phyloP scores from a whole-genome alignment of 2,113 vertebrate species.

The Austrofundulus limnaeus region DNA sequence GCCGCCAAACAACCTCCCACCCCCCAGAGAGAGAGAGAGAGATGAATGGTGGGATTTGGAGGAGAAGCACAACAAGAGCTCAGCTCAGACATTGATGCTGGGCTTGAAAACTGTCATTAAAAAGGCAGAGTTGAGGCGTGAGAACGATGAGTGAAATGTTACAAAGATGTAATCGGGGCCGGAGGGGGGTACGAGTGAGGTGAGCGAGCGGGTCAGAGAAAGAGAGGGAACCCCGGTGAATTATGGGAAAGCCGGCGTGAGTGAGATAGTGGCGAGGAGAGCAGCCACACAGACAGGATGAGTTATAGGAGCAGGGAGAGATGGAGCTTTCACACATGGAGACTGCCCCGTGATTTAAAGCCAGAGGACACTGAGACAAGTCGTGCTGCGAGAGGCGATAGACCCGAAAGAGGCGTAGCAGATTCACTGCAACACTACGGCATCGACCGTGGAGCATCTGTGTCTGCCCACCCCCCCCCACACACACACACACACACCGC shows the following conservation, averaged over 20 bases:
- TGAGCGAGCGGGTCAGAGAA: constrained; percentile 42
- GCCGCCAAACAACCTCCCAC: constrained; percentile 53
- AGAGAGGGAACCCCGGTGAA: constrained; percentile 39
- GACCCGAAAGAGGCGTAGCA: constrained; percentile 57
- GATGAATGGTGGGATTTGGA: constrained; percentile 51
- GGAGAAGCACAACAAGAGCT: constrained; percentile 26
- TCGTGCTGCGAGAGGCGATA: constrained; percentile 65
- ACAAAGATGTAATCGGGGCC: constrained; percentile 40
- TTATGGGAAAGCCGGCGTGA: constrained; percentile 48
- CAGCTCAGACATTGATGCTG: constrained; percentile 17
- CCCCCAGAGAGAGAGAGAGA: too few relatives aligned
- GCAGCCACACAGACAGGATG: constrained; percentile 49
- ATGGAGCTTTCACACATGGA: constrained; percentile 67
- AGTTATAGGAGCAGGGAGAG: constrained; percentile 56
- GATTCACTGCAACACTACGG: constrained; percentile 47
- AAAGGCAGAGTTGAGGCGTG: background rate
- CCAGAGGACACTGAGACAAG: constrained; percentile 65
- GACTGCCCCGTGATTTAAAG: constrained; percentile 69
- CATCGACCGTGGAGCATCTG: constrained; percentile 36
- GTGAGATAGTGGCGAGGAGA: constrained; percentile 37
- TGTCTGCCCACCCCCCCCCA: constrained; percentile 27
- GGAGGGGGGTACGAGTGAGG: constrained; percentile 34
- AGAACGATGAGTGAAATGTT: constrained; percentile 17
- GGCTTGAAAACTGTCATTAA: constrained; percentile 9
- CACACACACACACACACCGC: too few relatives aligned